These are phyloP conservation scores for Cecidostiba fungosa DNA, from an alignment of 2,888 invertebrate genomes.

Conservation along the genomic window DNA sequence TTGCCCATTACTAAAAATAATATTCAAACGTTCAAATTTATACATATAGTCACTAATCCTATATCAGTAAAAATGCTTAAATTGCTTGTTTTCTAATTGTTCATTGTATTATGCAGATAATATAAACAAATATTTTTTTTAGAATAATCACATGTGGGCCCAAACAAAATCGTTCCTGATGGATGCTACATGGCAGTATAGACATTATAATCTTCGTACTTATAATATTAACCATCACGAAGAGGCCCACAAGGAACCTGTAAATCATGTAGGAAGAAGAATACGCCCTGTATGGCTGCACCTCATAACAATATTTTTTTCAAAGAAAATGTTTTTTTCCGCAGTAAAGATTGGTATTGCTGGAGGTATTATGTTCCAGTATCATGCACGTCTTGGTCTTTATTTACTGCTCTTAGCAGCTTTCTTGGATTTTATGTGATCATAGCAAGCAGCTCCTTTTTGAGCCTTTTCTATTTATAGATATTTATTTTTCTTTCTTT, in stretches of 20 bases:
- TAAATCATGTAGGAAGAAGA: constrained; percentile 61
- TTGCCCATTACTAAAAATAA: background rate
- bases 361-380: constrained; percentile 69
- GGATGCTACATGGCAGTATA: constrained; percentile 52
- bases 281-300: constrained; percentile 69
- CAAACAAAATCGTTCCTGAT: constrained; percentile 50
- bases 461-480: constrained; percentile 27
- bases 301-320: constrained; percentile 70
- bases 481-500: constrained; percentile 31
- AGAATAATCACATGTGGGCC: constrained; percentile 28
- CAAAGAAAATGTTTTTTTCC: constrained; percentile 70
- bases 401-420: constrained; percentile 69
- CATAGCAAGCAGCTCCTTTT: constrained; percentile 28
- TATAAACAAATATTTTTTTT: constrained; percentile 15
- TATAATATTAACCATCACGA: constrained; percentile 13
- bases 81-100: background rate
- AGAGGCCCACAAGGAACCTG: constrained; percentile 44
- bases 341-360: constrained; percentile 69
- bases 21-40: background rate
- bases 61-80: background rate
- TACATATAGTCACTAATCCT: background rate
- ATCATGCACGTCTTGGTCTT: constrained; percentile 68
- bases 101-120: background rate
- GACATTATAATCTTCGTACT: constrained; percentile 44
- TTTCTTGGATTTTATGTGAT: constrained; percentile 69